phyloP scores from a whole-genome alignment of 1,140 invertebrate genomes.

The Physella acuta region DNA sequence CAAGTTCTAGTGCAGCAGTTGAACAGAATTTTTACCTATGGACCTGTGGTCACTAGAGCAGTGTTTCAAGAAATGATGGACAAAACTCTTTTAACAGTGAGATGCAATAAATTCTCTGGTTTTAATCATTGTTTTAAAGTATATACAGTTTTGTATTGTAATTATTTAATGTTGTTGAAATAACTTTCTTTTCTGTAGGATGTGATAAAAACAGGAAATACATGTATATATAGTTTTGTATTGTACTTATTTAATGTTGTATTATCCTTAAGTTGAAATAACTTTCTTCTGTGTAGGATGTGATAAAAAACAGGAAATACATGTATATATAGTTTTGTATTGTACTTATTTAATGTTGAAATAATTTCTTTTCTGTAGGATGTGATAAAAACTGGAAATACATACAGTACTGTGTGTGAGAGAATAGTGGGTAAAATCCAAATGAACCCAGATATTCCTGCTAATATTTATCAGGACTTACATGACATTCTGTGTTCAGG shows the following conservation, averaged over 20 bases:
- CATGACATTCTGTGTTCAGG: constrained; percentile 4
- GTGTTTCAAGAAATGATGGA: not conserved
- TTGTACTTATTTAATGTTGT: not conserved
- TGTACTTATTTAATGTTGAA: not conserved
- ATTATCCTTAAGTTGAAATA: too few relatives aligned
- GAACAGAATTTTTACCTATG: constrained; percentile 4
- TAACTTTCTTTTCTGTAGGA: not conserved
- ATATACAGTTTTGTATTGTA: too few relatives aligned
- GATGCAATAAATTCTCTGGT: not conserved
- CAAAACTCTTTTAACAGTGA: not conserved
- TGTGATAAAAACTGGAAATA: not conserved
- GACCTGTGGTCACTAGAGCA: not conserved
- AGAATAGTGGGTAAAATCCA: not conserved
- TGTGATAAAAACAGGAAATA: not conserved
- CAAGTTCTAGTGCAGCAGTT: not conserved
- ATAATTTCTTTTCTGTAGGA: not conserved
- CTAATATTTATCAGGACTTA: constrained; percentile 3
- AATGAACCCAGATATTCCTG: not conserved
- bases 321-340: too few relatives aligned
- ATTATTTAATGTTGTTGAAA: not conserved
- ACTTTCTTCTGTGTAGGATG: not conserved
- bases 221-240: too few relatives aligned
- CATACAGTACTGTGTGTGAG: not conserved
- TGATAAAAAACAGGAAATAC: too few relatives aligned
- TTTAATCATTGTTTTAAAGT: too few relatives aligned